Base-by-base conservation (phyloP, 2,888 invertebrate genomes). In the Azorinus chamasolen region DNA sequence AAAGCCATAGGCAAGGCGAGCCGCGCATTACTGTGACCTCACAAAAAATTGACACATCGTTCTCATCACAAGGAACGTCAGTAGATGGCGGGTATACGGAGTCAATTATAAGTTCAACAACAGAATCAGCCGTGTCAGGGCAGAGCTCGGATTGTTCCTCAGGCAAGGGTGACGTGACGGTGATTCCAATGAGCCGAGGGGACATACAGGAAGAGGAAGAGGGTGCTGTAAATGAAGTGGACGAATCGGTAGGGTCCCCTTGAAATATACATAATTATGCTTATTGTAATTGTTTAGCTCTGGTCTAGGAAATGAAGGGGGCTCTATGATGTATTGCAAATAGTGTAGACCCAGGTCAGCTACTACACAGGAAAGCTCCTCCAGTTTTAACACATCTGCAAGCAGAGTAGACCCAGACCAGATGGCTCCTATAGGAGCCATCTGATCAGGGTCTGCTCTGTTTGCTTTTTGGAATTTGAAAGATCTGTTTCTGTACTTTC, bases 21-120 rank as follows among this genome's bases (percentile, higher is more conserved):
- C 65, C 54, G n/a, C 32, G 73, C 20, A 24, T 68, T 4, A 74
- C 57, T 58, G 61, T 57, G 5, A 43, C 43, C 10, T 53, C 66
- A 25, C 54, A 71, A 16, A 61, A 51, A 45, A 48, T 27, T 1
- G 78, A 78, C 51, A 77, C 77, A 12, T 72, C 78, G 10, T 69
- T 73, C 48, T 73, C 78, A 24, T 62, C 71, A 22, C 71, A 72
- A n/a, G 53, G 61, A 25, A 65, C 59, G 20, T 68, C 72, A 18
- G 55, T 55, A 6, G 64, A 54, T 27, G 55, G 46, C 16, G 59
- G 53, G 18, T 77, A 68, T 46, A 63, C 77, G 0, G 72, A 69
- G 41, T 78, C 78, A 2, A 59, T 69, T 12, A 65, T 73, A 4
- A 73, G 72, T 73, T 59, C 58, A 18, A 69, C 75, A 37, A 43